phyloP scores from a whole-genome alignment of 1,140 invertebrate genomes.

The Drosophila rhopaloa region DNA sequence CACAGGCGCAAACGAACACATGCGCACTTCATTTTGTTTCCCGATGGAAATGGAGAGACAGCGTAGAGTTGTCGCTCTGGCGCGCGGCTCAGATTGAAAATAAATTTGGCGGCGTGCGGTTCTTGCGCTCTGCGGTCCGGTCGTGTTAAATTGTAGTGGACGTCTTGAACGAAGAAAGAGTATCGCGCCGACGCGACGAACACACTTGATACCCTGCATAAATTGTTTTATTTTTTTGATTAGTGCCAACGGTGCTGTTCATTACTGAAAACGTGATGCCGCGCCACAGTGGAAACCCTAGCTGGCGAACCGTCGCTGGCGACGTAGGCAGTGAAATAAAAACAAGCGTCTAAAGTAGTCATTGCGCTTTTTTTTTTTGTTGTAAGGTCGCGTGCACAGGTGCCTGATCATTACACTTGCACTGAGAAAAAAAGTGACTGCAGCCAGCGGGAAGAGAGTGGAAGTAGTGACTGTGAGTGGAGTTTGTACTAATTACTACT shows the following conservation, averaged over 20 bases:
- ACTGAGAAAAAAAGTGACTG: constrained; percentile 39
- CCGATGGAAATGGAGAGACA: not conserved
- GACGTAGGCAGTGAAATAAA: constrained; percentile 43
- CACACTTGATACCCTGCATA: constrained; percentile 15
- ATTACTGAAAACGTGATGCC: constrained; percentile 20
- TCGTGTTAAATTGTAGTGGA: not conserved
- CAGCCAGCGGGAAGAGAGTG: constrained; percentile 24
- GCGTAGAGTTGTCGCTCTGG: constrained; percentile 63
- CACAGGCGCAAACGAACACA: constrained; percentile 45
- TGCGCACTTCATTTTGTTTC: constrained; percentile 77
- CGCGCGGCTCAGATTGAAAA: constrained; percentile 55
- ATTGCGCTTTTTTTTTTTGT: constrained; percentile 15
- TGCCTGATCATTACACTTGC: constrained; percentile 48
- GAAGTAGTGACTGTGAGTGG: constrained; percentile 60
- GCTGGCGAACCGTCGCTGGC: constrained; percentile 24
- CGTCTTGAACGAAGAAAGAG: constrained; percentile 14
- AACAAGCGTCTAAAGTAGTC: constrained; percentile 42
- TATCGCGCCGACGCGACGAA: constrained; percentile 40
- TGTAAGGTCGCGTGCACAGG: constrained; percentile 60
- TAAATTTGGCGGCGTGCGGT: constrained; percentile 62
- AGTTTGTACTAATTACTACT: constrained; percentile 68
- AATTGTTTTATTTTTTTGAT: constrained; percentile 10
- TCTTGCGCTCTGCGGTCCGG: constrained; percentile 13
- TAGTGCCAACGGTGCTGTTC: not conserved
- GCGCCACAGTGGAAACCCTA: constrained; percentile 7